These are phyloP conservation scores for Acanthaster planci DNA, from an alignment of 35 echinoderm and acorn worm genomes.

Conservation along the genomic window DNA sequence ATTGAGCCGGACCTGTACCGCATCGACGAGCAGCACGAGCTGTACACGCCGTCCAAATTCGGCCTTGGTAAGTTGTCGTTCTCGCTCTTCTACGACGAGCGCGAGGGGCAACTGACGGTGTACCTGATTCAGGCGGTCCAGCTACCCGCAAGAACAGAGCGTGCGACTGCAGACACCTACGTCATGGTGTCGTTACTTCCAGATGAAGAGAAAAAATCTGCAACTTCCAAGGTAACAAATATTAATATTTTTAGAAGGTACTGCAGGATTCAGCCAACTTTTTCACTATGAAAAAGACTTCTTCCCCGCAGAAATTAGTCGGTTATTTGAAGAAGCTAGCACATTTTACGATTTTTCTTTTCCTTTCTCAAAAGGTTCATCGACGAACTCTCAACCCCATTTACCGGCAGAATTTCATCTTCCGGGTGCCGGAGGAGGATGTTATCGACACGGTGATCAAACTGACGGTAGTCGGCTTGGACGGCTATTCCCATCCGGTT, in stretches of 20 bases:
- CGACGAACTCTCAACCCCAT: constrained; percentile 56
- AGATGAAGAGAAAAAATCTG: constrained; percentile 40
- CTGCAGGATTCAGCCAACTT: no score
- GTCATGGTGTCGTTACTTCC: constrained; percentile 61
- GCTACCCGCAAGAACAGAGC: constrained; percentile 37
- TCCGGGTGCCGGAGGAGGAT: constrained; percentile 36
- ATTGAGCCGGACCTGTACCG: constrained; percentile 47
- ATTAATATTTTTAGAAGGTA: no score
- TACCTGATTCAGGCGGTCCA: constrained; percentile 55
- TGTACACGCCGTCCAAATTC: constrained; percentile 22
- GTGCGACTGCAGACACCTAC: constrained; percentile 49
- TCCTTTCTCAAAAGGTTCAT: background rate
- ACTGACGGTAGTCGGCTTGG: constrained; percentile 61
- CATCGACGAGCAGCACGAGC: constrained; percentile 33
- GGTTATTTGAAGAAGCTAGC: no score
- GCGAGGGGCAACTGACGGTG: constrained; percentile 58
- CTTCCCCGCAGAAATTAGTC: no score
- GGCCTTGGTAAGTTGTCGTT: constrained; percentile 72
- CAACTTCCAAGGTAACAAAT: constrained; percentile 44
- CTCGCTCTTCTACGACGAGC: constrained; percentile 62
- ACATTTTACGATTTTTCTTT: no score
- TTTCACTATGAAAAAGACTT: no score
- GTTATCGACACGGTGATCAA: constrained; percentile 40
- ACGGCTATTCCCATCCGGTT: constrained; percentile 66
- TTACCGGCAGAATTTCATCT: constrained; percentile 73